Base-by-base conservation (phyloP, 2,888 invertebrate species). In the Falcaria lacertinaria region DNA sequence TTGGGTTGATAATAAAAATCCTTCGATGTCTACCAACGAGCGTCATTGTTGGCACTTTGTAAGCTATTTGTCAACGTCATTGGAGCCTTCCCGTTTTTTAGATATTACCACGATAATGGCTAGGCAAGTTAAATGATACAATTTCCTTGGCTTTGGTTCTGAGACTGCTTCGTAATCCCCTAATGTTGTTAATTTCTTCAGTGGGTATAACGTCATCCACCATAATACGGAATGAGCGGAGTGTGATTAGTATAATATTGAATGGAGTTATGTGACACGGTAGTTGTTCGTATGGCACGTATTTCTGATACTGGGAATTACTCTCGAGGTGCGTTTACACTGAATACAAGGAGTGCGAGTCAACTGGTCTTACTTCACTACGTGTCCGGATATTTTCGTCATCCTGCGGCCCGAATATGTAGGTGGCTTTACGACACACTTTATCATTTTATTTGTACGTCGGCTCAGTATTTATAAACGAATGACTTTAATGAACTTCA, bases 301-400 rank as follows among this genome's bases (percentile, higher is more conserved):
- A 46, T 52, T 38, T 42, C 6, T 7, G 11, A 28, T 67, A 64
- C 62, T 43, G 41, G 60, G 67, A 72, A 75, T 42, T 39, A 36
- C 45, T 53, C 41, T 45, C 45, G 49, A 47, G 48, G 47, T 50
- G 48, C 48, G 61, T 71, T 69, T 69, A 53, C 63, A 57, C 47
- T 45, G 59, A 69, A 64, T 48, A 50, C 48, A 56, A 58, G 52
- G 55, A 50, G 57, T 52, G 51, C 59, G 56, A 64, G 57, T 62
- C 64, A 60, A 43, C 46, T 46, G 45, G 51, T 46, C 48, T 48
- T 60, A 54, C 56, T 53, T 55, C 56, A 46, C 46, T 64, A 69
- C 69, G 69, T 69, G 69, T 66, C 54, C 53, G 54, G 60, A 60
- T 79, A 74, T 78, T 74, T 74, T 67, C 45, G 66, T 72, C 64